A percentile compares a stretch with the other conserved stretches of the same genome.
Evolutionary conservation across 2,113 vertebrate species (phyloP).

Genomic region (Silurus asotus): DNA sequence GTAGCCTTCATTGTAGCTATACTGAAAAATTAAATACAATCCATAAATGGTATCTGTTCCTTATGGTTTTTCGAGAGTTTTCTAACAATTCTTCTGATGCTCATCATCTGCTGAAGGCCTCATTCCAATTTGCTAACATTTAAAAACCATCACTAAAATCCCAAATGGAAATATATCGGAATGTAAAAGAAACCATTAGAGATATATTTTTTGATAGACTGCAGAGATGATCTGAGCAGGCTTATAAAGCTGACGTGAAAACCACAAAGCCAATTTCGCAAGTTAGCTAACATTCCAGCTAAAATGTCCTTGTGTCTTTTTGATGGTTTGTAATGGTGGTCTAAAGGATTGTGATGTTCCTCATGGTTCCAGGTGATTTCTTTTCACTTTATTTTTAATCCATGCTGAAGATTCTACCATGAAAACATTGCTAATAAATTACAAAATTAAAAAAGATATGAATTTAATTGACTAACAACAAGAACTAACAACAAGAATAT

Average conservation of each 20-base stretch:
- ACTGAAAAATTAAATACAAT: too few relatives aligned
- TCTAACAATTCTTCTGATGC: too few relatives aligned
- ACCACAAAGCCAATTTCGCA: neutral
- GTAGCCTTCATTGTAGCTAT: too few relatives aligned
- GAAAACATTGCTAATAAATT: neutral
- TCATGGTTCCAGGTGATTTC: neutral
- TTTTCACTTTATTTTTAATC: neutral
- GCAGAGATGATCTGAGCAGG: neutral
- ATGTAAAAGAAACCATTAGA: neutral
- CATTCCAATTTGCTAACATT: too few relatives aligned
- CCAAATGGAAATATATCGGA: neutral
- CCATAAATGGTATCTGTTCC: too few relatives aligned
- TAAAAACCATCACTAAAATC: too few relatives aligned
- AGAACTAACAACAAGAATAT: neutral
- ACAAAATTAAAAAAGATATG: too few relatives aligned
- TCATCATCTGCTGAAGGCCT: too few relatives aligned
- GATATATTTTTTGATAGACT: neutral
- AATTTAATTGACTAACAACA: neutral
- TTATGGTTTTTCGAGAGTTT: too few relatives aligned
- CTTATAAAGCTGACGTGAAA: neutral
- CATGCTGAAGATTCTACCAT: neutral
- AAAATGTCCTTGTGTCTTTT: neutral
- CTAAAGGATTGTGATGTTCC: neutral
- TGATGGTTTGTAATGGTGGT: neutral
- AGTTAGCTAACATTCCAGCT: neutral